Evolutionary conservation across 2,797 vertebrate species (phyloP), one percentile per base, ranked within the genome.

Genomic region (Hyperoplus immaculatus): DNA sequence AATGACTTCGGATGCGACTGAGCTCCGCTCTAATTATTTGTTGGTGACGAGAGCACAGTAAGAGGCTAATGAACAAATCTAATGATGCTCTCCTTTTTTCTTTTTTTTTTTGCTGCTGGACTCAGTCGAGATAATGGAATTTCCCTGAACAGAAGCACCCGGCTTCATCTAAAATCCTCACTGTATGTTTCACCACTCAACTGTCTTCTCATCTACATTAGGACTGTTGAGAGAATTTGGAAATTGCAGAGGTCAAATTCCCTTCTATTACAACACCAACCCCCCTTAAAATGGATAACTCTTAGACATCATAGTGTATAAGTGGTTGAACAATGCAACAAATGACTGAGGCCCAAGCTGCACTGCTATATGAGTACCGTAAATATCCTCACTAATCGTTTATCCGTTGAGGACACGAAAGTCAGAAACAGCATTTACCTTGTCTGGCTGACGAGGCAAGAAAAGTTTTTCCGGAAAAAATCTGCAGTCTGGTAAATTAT

Each of bases 41-140:
- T 72, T 83, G 82, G 75, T 84, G 81, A 92, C 80, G 84, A 77
- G 76, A 88, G 82, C 88, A 87, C 87, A 91, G 87, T 71, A 49
- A 89, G 91, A 84, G 81, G 82, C 88, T 92, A 93, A 93, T 94
- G 87, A 93, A 89, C 75, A 84, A 80, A 89, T 84, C 67, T 90
- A 91, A 92, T 92, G 87, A 90, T 79, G 78, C 80, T 78, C 29
- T 29, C 3, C 29, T 29, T 29, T 29, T 29, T 29, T 29, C 29
- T 29, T 29, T 29, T 29, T 15, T 39, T 69, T 82, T 83, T 80
- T 60, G 69, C 78, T 87, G 75, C 68, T 61, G 76, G 82, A 87
- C 78, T 88, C 81, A 64, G 46, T 84, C 71, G 72, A 83, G 79
- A 82, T 86, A 84, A 78, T 84, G 72, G 63, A 73, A 82, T 84